phyloP scores from a whole-genome alignment of 2,113 vertebrate genomes.

The Arvicanthis niloticus region DNA sequence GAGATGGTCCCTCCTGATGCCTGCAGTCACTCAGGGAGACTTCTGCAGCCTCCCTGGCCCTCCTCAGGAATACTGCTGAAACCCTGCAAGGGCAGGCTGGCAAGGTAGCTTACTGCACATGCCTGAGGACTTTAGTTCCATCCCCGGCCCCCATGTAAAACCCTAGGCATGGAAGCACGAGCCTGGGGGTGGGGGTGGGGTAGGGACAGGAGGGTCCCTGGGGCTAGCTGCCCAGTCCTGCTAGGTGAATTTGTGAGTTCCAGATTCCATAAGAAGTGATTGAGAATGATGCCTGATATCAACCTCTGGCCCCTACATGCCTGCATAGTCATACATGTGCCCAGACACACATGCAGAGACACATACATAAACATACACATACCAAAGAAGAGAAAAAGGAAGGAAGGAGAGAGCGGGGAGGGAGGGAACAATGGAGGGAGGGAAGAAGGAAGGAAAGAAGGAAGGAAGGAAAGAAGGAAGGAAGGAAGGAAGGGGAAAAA shows the following conservation, averaged over 20 bases:
- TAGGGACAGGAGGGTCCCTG: neutral
- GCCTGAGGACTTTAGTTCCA: neutral
- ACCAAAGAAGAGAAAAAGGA: neutral
- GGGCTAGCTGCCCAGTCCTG: neutral
- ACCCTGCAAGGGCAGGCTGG: neutral
- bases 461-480: fast-evolving
- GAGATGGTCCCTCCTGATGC: neutral
- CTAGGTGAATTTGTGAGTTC: neutral
- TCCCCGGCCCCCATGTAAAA: neutral
- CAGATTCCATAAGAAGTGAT: neutral
- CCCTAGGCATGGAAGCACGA: neutral
- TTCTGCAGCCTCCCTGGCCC: neutral
- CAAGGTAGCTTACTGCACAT: neutral
- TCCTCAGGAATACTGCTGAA: neutral
- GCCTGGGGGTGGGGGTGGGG: neutral
- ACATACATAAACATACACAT: neutral
- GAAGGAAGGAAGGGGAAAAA: neutral
- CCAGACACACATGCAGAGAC: neutral
- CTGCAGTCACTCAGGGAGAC: neutral
- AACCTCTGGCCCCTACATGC: neutral
- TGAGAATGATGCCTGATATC: neutral
- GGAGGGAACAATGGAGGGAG: fast-evolving
- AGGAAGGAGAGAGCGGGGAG: fast-evolving
- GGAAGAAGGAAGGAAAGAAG: no score
- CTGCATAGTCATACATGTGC: neutral